Base-by-base conservation (phyloP, 1,140 invertebrate species). In the Magallana gigas region DNA sequence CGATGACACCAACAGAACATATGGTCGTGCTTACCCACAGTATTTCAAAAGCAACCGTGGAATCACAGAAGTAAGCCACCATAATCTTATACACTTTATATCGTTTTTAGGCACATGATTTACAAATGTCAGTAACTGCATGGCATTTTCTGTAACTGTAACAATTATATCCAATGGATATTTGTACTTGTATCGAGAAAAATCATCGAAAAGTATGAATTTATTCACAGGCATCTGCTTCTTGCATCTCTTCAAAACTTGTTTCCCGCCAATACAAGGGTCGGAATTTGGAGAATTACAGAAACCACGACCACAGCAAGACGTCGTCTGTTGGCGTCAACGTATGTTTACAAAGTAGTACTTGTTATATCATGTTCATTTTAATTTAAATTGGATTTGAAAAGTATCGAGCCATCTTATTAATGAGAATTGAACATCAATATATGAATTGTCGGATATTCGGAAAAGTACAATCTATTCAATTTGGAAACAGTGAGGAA, bases 11-110 rank as follows among this genome's bases (percentile, higher is more conserved):
- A 8, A 87, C 5, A 18, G 16, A 8, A 9, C 84, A 85, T 60
- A 81, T 89, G 57, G 88, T 89, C n/a, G 59, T 89, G 11, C 58
- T 89, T n/a, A 82, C 68, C 7, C 88, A 89, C 56, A 89, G 83
- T 56, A 86, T 89, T 23, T 84, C 86, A 23, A 80, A 59, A 58
- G 56, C 71, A 29, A 80, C 62, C 4, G 14, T 89, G 7, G 71
- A 87, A 84, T 56, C 76, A 6, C 88, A 89, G 60, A 89, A 48
- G 88, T 89, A 87, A 84, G 81, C 18, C 12, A 76, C 23, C 4
- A 36, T 1, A 11, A 76, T 36, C 11, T 12, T 0, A 12, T 29
- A 12, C 23, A 29, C 11, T 11, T 29, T 12, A 1, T 4, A 12
- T 29, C 23, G 2, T 29, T 12, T 71, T n/a, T 6, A 80, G 7